Base-by-base conservation (phyloP, 2,797 vertebrate genomes). In the Xiphophorus birchmanni region DNA sequence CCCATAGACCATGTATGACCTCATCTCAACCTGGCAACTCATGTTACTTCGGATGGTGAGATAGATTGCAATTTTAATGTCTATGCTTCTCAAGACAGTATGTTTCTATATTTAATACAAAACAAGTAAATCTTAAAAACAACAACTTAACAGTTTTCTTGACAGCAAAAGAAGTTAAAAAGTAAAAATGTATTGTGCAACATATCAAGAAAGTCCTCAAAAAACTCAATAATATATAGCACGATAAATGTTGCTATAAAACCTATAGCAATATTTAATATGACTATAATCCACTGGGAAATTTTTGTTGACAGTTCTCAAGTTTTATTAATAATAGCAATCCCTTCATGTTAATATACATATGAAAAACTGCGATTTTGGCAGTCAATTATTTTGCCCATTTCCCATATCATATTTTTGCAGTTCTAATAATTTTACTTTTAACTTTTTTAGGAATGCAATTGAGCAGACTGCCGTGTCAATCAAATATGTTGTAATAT, bases 11-110 rank as follows among this genome's bases (percentile, higher is more conserved):
- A 88, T 86, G 80, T 86, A 84, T 93, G 92, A 94, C 90, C 89
- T 93, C 91, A 92, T 92, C 89, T 89, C 87, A 92, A 92, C 92
- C 87, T 93, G 90, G 87, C 87, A 91, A 77, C 87, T 60, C 77
- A 72, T 81, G 74, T 74, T 72, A 73, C 73, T 71, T 92, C 86
- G 82, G 84, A 87, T 90, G 84, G 84, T 7, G 58, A 78, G 54
- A 79, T 54, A 72, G 26, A 79, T 72, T 83, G 89, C 86, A 89
- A 48, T 89, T 71, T 74, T 63, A 76, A 56, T 86, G 77, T 67
- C 80, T 54, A 65, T 73, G 60, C 26, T 15, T 65, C 80, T 21
- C 35, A 78, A 42, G 73, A 74, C 37, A 18, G 73, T 82, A 84
- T 78, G 56, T 74, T 52, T 26, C n/a, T 75, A 77, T 76, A 67